Conservation (phyloP, 2,113 vertebrate genomes). For the Melanostigma gelatinosum region DNA sequence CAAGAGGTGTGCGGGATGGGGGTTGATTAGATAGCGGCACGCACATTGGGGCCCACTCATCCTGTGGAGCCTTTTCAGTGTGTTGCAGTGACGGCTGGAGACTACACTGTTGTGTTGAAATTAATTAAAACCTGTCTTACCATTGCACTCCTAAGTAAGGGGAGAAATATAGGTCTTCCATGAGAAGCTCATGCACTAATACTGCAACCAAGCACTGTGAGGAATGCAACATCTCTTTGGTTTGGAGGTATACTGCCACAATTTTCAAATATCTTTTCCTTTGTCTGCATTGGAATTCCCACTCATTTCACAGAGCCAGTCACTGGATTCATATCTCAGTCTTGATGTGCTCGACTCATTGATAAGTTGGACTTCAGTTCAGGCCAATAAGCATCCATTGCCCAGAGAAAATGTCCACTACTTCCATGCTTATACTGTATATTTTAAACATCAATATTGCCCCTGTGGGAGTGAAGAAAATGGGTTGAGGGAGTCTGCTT, state of each 20-base stretch:
- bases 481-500: background rate
- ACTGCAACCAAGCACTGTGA: background rate
- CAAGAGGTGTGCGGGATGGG: constrained; percentile 51
- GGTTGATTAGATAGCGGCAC: constrained; percentile 80
- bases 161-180: background rate
- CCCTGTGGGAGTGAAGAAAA: background rate
- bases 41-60: constrained; percentile 80
- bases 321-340: background rate
- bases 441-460: too few species aligned
- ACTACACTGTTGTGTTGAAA: constrained; percentile 39
- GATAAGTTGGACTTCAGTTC: background rate
- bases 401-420: background rate
- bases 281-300: background rate
- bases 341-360: background rate
- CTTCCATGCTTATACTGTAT: background rate
- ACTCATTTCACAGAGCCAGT: background rate
- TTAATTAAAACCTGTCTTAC: constrained; percentile 16
- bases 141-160: background rate
- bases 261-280: background rate
- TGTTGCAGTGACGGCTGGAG: constrained; percentile 41
- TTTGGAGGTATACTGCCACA: background rate
- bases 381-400: background rate
- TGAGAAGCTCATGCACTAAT: background rate
- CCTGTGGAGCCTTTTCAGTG: constrained; percentile 68
- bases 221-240: background rate